Evolutionary conservation across 1,140 invertebrate species (phyloP).

Genomic region (Helicoverpa armigera): DNA sequence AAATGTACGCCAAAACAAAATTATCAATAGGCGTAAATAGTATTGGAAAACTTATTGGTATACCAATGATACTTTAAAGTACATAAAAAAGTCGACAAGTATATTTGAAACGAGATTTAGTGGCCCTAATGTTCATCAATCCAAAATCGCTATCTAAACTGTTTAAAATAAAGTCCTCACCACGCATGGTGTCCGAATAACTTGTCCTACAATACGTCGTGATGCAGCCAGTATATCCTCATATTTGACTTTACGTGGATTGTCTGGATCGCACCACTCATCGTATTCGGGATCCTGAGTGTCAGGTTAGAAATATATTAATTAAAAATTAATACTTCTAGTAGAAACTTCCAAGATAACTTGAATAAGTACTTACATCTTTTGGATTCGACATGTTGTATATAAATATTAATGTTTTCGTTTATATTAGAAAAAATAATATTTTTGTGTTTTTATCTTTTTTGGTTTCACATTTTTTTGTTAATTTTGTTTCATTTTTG

Average conservation of each 20-base stretch:
- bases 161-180: too few species aligned
- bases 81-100: too few species aligned
- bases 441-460: neutral
- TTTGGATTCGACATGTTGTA: constrained; percentile 8
- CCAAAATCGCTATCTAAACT: too few species aligned
- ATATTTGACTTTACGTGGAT: constrained; percentile 67
- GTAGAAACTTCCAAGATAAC: neutral
- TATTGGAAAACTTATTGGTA: too few species aligned
- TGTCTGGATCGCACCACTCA: constrained; percentile 70
- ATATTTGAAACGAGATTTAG: too few species aligned
- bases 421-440: neutral
- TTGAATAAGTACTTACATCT: neutral
- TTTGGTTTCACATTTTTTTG: neutral
- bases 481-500: neutral
- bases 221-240: constrained; percentile 67
- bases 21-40: too few species aligned
- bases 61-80: too few species aligned
- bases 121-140: too few species aligned
- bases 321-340: neutral
- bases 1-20: too few species aligned
- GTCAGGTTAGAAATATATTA: neutral
- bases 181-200: constrained; percentile 65
- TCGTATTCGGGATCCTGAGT: constrained; percentile 67
- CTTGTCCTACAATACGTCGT: constrained; percentile 63
- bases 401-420: neutral